These are phyloP conservation scores for Danio tinwini DNA, from an alignment of 2,797 vertebrate species.

Conservation along the genomic window DNA sequence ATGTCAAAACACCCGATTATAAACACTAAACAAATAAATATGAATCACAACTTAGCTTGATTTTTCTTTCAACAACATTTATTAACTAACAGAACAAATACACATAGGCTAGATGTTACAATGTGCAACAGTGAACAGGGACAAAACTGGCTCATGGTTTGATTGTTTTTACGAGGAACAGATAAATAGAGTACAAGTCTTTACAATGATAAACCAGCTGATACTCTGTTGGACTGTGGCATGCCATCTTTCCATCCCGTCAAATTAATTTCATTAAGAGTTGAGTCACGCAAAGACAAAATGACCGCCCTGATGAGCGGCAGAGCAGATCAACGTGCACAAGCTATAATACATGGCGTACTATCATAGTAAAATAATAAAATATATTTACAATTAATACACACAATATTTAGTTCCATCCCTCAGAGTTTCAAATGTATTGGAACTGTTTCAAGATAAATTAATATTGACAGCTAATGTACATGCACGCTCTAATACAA, in stretches of 20 bases:
- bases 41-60: conserved; percentile 10
- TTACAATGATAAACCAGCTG: conserved; percentile 12
- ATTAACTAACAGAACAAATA: conserved; percentile 64
- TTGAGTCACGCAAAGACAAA: conserved; percentile 34
- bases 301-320: background rate
- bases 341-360: conserved; percentile 31
- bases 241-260: background rate
- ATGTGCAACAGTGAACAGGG: conserved; percentile 65
- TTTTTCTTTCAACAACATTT: conserved; percentile 56
- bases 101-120: conserved; percentile 66
- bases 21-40: background rate
- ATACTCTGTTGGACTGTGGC: conserved; percentile 14
- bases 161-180: conserved; percentile 22
- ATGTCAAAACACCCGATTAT: background rate
- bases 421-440: conserved; percentile 40
- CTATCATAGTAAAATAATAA: conserved; percentile 49
- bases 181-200: conserved; percentile 21
- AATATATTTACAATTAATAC: conserved; percentile 46
- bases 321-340: conserved; percentile 35
- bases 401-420: conserved; percentile 41
- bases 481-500: conserved; percentile 50
- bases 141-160: conserved; percentile 39
- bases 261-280: conserved; percentile 27
- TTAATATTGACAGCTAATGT: conserved; percentile 56
- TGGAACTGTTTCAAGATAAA: conserved; percentile 59